Evolutionary conservation across 2,113 vertebrate genomes (phyloP), one percentile per base, ranked within the genome.

Genomic region (Argyrosomus japonicus): DNA sequence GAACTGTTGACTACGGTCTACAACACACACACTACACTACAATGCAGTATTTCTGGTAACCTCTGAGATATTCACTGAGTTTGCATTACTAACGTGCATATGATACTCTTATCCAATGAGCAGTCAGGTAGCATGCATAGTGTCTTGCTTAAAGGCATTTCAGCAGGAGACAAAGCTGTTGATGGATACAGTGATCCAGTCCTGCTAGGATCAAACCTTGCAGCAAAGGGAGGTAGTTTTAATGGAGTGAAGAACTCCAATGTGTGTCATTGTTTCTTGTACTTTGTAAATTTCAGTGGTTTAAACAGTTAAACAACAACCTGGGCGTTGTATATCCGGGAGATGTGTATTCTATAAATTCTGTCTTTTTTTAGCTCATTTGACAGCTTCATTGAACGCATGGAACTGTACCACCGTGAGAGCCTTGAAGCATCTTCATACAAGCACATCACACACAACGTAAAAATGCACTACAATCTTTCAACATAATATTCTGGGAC

Each of bases 21-120:
- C 50, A 53, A 47, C 45, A 47, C 51, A 74, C 63, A 58, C 40
- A 48, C 40, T 53, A 63, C 32, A 76, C 40, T 53, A 63, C 32
- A 76, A 23, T n/a, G 65, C 61, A 81, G 61, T 75, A 23, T 60
- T 68, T 71, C 6, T 43, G 13, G 14, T 43, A 21, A 51, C 40
- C 40, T 76, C 14, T 79, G n/a, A 63, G n/a, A 48, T 25, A 27
- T 27, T 51, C 57, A 18, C 50, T 60, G 32, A 65, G 32, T 54
- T 61, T 51, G 19, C 14, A 25, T 58, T 21, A 57, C 68, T 15
- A 47, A 79, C 56, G 21, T 23, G 18, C 9, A 29, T 32, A 45
- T 29, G 18, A 19, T 14, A 3, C 47, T 56, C 21, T 7, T 50
- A 10, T 40, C 58, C 53, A 47, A 1, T 61, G 13, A 45, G 29